Base-by-base conservation (phyloP, 2,797 vertebrate genomes). In the Acrossocheilus fasciatus region DNA sequence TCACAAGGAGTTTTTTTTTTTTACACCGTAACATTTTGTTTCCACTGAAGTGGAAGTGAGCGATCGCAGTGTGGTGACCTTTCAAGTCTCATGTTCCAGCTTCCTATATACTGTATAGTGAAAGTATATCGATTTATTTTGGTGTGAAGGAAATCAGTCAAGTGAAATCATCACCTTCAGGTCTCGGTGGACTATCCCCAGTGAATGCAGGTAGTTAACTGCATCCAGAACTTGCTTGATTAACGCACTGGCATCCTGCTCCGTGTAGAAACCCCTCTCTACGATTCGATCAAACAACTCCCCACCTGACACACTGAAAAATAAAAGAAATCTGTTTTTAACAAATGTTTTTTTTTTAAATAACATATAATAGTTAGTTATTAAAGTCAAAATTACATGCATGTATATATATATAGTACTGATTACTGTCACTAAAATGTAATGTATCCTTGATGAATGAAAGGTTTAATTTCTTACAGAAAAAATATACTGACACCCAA, bases 211-310 rank as follows among this genome's bases (percentile, higher is more conserved):
- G 92, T 99, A 99, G 94, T 97, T 96, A 23, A 99, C 98, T 0
- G 98, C 98, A 11, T 98, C 97, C 92, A 99, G 93, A 73, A 99
- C 98, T 87, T 99, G 98, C 68, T 97, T 96, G 91, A 99, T 99
- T 85, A 99, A 94, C 0, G 97, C 97, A 92, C 98, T 99, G 10
- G 98, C 98, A 0, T 99, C 98, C 89, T 98, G 97, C 92, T 99
- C 98, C 0, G 98, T 99, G 93, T 99, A 99, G 93, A 99, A 99
- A 0, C 98, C 98, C 78, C 98, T 98, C 91, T 99, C 98, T 1
- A 99, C 98, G 0, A 99, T 99, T 20, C 98, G 96, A 91, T 99
- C 98, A 0, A 99, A 99, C 70, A 99, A 92, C 89, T 99, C 98
- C 0, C 98, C 98, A 0, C 98, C 98, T 0, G 98, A 99, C 14